phyloP scores from a whole-genome alignment of 2,113 vertebrate genomes.

The Acrocephalus kingi region DNA sequence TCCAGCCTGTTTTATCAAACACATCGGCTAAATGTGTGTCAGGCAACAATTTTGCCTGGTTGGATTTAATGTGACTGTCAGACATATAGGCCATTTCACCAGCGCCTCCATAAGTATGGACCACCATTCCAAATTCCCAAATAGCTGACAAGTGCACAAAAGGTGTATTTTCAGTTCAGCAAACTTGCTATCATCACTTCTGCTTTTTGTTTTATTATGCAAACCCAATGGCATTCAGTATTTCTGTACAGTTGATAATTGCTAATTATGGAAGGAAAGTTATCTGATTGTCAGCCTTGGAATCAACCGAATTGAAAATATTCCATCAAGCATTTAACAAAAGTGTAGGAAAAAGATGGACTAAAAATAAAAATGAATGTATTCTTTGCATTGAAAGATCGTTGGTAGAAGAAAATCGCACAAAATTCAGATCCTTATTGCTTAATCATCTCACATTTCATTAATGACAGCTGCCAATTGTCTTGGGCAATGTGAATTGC shows the following conservation, averaged over 20 bases:
- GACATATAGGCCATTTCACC: background rate
- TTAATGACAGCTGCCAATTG: slow-evolving; percentile 59
- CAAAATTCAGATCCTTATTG: slow-evolving; percentile 32
- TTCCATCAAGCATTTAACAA: background rate
- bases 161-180: slow-evolving; percentile 27
- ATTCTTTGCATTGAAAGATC: slow-evolving; percentile 41
- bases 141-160: slow-evolving; percentile 35
- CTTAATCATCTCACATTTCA: slow-evolving; percentile 57
- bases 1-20: background rate
- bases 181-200: slow-evolving; percentile 38
- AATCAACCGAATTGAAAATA: slow-evolving; percentile 46
- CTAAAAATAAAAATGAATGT: slow-evolving; percentile 61
- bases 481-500: slow-evolving; percentile 27
- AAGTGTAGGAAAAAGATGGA: background rate
- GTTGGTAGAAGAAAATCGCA: slow-evolving; percentile 35
- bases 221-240: slow-evolving; percentile 16
- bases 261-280: slow-evolving; percentile 53
- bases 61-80: slow-evolving; percentile 21
- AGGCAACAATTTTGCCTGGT: background rate
- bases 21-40: background rate
- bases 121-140: slow-evolving; percentile 21
- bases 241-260: slow-evolving; percentile 50
- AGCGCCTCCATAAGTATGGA: background rate
- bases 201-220: slow-evolving; percentile 44
- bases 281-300: slow-evolving; percentile 44